Conservation (phyloP, 2,888 invertebrate species). For the Drosophila barbarae region DNA sequence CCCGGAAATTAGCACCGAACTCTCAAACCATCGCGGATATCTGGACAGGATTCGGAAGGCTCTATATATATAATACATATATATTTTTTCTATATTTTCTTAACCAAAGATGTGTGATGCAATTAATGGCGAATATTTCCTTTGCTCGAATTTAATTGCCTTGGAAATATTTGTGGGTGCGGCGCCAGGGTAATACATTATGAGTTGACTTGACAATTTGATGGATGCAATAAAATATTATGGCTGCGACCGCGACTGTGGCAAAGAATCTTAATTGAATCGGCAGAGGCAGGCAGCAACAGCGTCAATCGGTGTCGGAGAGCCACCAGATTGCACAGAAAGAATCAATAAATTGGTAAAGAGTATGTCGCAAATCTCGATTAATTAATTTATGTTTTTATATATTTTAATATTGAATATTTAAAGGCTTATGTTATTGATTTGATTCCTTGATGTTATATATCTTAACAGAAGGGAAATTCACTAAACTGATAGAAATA, state of each 20-base stretch:
- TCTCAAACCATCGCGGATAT: conserved; percentile 11
- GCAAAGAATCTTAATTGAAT: conserved; percentile 54
- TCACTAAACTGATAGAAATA: neutral
- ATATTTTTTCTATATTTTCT: neutral
- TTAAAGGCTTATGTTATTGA: too few species aligned
- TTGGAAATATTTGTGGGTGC: conserved; percentile 45
- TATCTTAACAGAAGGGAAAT: neutral
- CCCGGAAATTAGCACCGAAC: conserved; percentile 45
- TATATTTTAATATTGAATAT: too few species aligned
- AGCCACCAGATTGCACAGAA: conserved; percentile 2
- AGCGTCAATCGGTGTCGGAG: conserved; percentile 40
- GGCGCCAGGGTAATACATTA: conserved; percentile 39
- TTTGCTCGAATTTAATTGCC: conserved; percentile 25
- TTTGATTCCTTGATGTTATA: neutral
- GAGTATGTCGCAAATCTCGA: neutral
- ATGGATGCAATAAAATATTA: conserved; percentile 47
- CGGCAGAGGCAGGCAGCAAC: conserved; percentile 26
- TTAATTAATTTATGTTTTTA: too few species aligned
- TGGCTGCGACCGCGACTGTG: conserved; percentile 26
- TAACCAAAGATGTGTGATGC: conserved; percentile 28
- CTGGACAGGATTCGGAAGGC: conserved; percentile 5
- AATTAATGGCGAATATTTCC: conserved; percentile 21
- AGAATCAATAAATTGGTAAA: neutral
- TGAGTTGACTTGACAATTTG: conserved; percentile 30
- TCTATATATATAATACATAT: neutral